Conservation (phyloP, 35 echinoderm and acorn worm species). For the Holothuria glaberrima region DNA sequence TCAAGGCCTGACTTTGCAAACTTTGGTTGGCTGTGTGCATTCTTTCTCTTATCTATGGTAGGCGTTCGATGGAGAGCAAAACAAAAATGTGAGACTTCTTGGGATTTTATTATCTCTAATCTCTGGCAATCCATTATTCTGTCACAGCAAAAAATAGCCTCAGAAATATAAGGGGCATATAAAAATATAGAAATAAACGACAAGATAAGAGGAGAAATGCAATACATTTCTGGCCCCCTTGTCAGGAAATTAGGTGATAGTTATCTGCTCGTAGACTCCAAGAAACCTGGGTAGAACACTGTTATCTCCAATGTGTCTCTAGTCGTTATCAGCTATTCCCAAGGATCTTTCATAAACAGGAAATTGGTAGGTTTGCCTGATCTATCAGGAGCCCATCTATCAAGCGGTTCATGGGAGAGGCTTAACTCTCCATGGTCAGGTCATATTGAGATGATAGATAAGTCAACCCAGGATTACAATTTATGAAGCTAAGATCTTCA, state of each 20-base stretch:
- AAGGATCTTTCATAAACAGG: slow-evolving; percentile 46
- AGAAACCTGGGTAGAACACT: slow-evolving; percentile 19
- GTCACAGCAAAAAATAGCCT: slow-evolving; percentile 47
- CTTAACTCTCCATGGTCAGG: no score
- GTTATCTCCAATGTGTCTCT: slow-evolving; percentile 37
- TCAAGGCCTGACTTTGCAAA: no score
- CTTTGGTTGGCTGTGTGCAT: no score
- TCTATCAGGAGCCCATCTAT: slow-evolving; percentile 36
- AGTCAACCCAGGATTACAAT: no score
- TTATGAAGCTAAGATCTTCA: no score
- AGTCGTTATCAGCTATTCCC: slow-evolving; percentile 5
- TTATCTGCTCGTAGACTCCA: slow-evolving; percentile 35
- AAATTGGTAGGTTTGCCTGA: slow-evolving; percentile 45
- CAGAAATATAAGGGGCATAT: slow-evolving; percentile 36
- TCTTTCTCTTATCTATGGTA: no score
- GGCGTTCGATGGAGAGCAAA: no score
- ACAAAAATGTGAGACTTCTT: slow-evolving; percentile 5
- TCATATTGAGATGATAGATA: no score
- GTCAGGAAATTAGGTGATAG: slow-evolving; percentile 53
- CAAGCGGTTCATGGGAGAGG: slow-evolving; percentile 6
- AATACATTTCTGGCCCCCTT: slow-evolving; percentile 54
- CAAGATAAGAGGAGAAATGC: slow-evolving; percentile 35
- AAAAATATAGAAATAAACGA: slow-evolving; percentile 37
- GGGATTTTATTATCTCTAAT: slow-evolving; percentile 7
- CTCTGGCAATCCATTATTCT: slow-evolving; percentile 41